Base-by-base conservation (phyloP, 2,888 invertebrate species). In the Eulithis testata region DNA sequence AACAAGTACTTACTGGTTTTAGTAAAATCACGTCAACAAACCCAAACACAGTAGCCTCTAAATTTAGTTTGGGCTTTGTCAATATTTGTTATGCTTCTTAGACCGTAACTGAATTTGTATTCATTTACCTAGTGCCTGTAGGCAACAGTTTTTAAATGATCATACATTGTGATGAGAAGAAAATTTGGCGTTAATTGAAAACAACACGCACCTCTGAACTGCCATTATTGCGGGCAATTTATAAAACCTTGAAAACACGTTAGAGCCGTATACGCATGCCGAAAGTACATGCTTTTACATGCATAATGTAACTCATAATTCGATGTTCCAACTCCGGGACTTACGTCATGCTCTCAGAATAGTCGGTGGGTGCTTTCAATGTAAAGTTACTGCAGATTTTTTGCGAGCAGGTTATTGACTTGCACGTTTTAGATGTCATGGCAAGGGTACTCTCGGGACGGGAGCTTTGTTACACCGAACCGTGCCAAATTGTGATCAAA, bases 361-460 rank as follows among this genome's bases (percentile, higher is more conserved):
- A 92, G 86, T 81, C 76, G 79, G 77, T 78, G 84, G 76, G 76
- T 74, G 76, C 84, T 86, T 87, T 89, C 87, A 86, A 86, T 89
- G 86, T 83, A 78, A 81, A 87, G 82, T 87, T 87, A 87, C 86
- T 89, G 86, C 87, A 81, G 79, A 80, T 87, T 91, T 90, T 90
- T 89, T 87, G 84, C 83, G 73, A 74, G 74, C 83, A 80, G 91
- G 91, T 91, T 90, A 86, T 90, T 90, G 92, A 90, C 92, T 87
- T 82, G 76, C 65, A 66, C 75, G 57, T 78, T 86, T 88, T 89
- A 83, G 88, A 92, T 89, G 92, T 93, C 93, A 89, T 70, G 86
- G 81, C 89, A 91, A 93, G 92, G 93, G 87, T 89, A 87, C 68
- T 64, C 61, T 64, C 61, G 69, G 70, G 65, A 71, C 71, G 74